A percentile compares a stretch with the other conserved stretches of the same genome.
phyloP scores from a whole-genome alignment of 2,113 vertebrate species.

The human region GRCh38 chr12:101847501-101848000 shows the following conservation, averaged over 20 bases:
- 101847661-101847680: not conserved
- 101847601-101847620: too few relatives aligned
- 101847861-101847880: too few relatives aligned
- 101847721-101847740: not conserved
- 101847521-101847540: not conserved
- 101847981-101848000: too few relatives aligned
- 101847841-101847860: not conserved
- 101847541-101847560: not conserved
- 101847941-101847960: too few relatives aligned
- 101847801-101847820: not conserved
- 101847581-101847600: not conserved
- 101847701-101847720: not conserved
- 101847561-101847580: not conserved
- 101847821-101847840: not conserved
- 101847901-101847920: too few relatives aligned
- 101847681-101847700: not conserved
- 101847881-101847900: too few relatives aligned
- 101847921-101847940: too few relatives aligned
- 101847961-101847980: too few relatives aligned
- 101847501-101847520: not conserved
- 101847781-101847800: not conserved
- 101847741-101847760: not conserved
- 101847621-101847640: too few relatives aligned
- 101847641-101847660: not conserved
- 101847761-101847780: not conserved